These are phyloP conservation scores for Albula glossodonta DNA, from an alignment of 2,113 vertebrate genomes.

Conservation along the genomic window DNA sequence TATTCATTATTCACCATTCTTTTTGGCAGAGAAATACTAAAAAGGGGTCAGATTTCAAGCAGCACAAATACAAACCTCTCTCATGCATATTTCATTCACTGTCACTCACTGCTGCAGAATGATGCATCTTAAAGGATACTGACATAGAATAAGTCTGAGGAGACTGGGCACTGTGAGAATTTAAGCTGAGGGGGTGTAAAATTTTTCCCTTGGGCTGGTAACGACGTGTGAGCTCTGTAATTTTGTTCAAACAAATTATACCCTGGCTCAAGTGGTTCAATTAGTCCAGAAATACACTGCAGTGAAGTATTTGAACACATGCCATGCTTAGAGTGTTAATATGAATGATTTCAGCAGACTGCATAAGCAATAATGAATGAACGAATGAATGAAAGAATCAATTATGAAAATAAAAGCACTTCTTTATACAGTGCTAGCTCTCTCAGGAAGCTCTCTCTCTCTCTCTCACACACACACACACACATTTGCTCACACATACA, in stretches of 20 bases:
- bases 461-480: no score
- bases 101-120: no score
- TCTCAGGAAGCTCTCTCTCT: no score
- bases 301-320: neutral
- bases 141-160: neutral
- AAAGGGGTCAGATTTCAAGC: constrained; percentile 3
- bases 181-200: neutral
- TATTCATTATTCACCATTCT: constrained; percentile 25
- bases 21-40: constrained; percentile 18
- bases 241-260: neutral
- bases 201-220: no score
- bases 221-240: neutral
- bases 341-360: no score
- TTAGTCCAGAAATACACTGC: neutral
- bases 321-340: neutral
- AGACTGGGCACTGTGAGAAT: neutral
- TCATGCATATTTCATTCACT: constrained; percentile 15
- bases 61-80: neutral
- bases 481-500: no score
- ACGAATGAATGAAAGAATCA: no score
- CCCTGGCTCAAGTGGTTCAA: neutral
- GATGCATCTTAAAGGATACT: neutral
- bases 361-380: no score
- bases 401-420: no score
- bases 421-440: no score